Base-by-base conservation (phyloP, 2,113 vertebrate species). In the Alosa alosa region DNA sequence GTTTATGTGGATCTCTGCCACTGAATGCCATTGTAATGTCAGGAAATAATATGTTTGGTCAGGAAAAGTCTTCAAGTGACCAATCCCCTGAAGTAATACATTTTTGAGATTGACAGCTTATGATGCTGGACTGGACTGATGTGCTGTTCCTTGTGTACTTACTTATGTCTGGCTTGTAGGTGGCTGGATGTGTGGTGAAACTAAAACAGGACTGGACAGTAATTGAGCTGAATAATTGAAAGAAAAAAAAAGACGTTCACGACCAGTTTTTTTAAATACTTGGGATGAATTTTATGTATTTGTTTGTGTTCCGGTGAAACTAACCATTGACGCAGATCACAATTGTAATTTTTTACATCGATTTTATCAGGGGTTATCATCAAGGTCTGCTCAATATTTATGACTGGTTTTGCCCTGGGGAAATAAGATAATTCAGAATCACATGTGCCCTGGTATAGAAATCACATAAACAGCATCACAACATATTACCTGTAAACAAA, bases 151-250 rank as follows among this genome's bases (percentile, higher is more conserved):
- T 18, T 82, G 22, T 22, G 81, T 82, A 97, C 97, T 96, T 94
- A 99, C 97, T 91, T 95, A 98, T 93, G 87, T 89, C 91, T 86
- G 94, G 94, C 90, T 95, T 96, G 90, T 96, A 96, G 1, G 92
- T 86, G 20, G 85, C 86, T 10, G 96, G 93, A 72, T 94, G 95
- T 82, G 97, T 92, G 52, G 95, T 95, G 85, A 97, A 98, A 75
- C 94, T 92, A 86, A 97, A 97, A 89, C 97, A 98, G 1, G 95
- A 96, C 87, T 93, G 88, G 82, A 94, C 96, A 91, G 93, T 90
- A 91, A 98, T 94, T 91, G 93, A 92, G 92, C 94, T 91, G 91
- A 85, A 92, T 47, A 83, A 52, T 82, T 87, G 31, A n/a, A 75
- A n/a, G 2, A 82, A 83, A 87, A 17, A 87, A 1, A 64, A 36